A percentile compares a stretch with the other conserved stretches of the same genome.
These are phyloP conservation scores for Chloroceryle inda DNA, from an alignment of 2,797 vertebrate genomes.

Conservation along the genomic window DNA sequence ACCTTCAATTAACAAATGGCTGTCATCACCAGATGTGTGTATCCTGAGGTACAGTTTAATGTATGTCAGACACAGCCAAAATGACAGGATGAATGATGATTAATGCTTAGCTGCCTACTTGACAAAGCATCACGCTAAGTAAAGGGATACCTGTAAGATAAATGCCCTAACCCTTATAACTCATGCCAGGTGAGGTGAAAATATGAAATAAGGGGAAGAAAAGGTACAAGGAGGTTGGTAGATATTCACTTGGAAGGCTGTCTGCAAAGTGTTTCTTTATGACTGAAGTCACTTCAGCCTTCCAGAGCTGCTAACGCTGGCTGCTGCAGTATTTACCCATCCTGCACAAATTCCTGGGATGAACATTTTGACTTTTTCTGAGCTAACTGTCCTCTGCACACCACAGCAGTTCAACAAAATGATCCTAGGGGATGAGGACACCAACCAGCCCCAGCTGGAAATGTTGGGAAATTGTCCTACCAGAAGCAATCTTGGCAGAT, in stretches of 20 bases:
- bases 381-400: neutral
- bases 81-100: conserved; percentile 30
- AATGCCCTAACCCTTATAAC: neutral
- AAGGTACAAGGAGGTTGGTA: neutral
- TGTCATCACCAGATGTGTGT: conserved; percentile 8
- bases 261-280: neutral
- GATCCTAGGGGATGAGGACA: neutral
- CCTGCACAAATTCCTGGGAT: neutral
- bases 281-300: neutral
- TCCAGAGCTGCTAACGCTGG: neutral
- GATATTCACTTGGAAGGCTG: neutral
- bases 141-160: neutral
- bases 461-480: neutral
- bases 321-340: neutral
- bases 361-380: neutral
- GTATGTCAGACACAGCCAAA: neutral
- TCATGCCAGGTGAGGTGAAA: neutral
- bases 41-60: conserved; percentile 16
- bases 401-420: neutral
- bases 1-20: conserved; percentile 48
- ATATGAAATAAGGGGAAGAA: neutral
- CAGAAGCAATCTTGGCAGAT: neutral
- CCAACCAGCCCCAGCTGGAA: neutral
- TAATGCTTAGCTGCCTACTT: conserved; percentile 30
- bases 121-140: neutral